A percentile compares a stretch with the other conserved stretches of the same genome.
Conservation (phyloP, 2,888 invertebrate species). For the Acanthococcus lagerstroemiae region DNA sequence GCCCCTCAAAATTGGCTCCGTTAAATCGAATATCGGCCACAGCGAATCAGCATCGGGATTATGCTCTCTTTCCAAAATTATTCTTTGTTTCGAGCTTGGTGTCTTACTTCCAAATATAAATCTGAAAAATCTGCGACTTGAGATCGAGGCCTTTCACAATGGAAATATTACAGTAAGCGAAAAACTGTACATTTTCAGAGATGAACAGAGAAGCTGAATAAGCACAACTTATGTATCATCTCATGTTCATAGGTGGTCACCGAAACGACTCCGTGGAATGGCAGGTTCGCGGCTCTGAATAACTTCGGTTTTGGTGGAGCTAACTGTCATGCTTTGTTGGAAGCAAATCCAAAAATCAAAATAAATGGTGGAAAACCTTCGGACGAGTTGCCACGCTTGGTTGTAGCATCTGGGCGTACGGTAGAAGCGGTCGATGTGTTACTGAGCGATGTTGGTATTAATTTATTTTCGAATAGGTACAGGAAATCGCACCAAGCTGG, state of each 20-base stretch:
- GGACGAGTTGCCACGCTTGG: constrained; percentile 33
- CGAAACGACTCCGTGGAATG: constrained; percentile 40
- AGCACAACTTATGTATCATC: too few species aligned
- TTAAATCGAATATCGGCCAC: constrained; percentile 91
- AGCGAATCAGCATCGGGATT: constrained; percentile 76
- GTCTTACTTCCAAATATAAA: constrained; percentile 77
- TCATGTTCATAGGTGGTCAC: constrained; percentile 38
- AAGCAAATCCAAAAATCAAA: constrained; percentile 26
- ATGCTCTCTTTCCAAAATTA: constrained; percentile 69
- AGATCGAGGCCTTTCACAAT: constrained; percentile 48
- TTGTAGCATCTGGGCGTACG: constrained; percentile 36
- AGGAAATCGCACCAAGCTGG: too few species aligned
- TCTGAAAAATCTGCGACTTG: constrained; percentile 51
- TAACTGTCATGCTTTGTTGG: constrained; percentile 31
- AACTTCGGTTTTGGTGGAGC: constrained; percentile 30
- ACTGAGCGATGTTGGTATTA: constrained; percentile 37
- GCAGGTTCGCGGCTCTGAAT: constrained; percentile 45
- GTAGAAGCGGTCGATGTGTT: constrained; percentile 37
- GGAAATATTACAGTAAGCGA: constrained; percentile 45
- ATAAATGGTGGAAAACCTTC: constrained; percentile 34
- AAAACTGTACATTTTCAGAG: too few species aligned
- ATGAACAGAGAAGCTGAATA: too few species aligned
- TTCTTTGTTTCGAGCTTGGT: constrained; percentile 70
- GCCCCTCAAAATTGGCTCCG: constrained; percentile 74
- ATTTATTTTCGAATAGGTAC: too few species aligned